A percentile compares a stretch with the other conserved stretches of the same genome.
Conservation (phyloP, 2,797 vertebrate genomes). For the Enteromius radiatus region DNA sequence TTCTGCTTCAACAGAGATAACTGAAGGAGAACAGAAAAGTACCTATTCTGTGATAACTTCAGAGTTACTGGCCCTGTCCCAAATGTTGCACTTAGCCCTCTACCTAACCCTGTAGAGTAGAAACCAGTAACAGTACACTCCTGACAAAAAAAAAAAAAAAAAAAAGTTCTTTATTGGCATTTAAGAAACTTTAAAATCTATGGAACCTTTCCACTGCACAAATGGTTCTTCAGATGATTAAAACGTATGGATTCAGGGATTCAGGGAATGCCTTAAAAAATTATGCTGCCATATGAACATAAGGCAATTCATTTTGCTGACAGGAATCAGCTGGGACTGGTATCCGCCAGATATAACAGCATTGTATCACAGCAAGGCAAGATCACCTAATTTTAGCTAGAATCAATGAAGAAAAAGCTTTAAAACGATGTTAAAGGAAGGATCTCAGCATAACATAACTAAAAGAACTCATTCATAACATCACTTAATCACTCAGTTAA, state of each 20-base stretch:
- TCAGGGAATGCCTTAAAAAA: background rate
- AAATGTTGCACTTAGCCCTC: conserved; percentile 1
- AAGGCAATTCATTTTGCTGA: background rate
- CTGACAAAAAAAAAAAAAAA: background rate
- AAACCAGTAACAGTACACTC: background rate
- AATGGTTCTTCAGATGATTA: background rate
- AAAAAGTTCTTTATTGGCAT: background rate
- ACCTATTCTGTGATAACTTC: background rate
- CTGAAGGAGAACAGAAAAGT: background rate
- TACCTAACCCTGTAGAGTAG: background rate
- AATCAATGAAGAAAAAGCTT: background rate
- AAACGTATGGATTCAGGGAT: background rate
- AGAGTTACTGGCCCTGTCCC: background rate
- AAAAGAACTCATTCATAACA: conserved; percentile 1
- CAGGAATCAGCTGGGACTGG: background rate
- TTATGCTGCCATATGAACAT: background rate
- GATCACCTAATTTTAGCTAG: background rate
- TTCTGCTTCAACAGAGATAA: conserved; percentile 19
- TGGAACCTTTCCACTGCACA: background rate
- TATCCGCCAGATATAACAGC: background rate
- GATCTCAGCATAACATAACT: background rate
- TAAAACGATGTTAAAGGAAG: background rate
- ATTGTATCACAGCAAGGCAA: background rate
- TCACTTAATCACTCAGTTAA: conserved; percentile 19
- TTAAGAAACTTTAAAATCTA: background rate